Base-by-base conservation (phyloP, 2,113 vertebrate species). In the Rhynchopsitta pachyrhyncha region DNA sequence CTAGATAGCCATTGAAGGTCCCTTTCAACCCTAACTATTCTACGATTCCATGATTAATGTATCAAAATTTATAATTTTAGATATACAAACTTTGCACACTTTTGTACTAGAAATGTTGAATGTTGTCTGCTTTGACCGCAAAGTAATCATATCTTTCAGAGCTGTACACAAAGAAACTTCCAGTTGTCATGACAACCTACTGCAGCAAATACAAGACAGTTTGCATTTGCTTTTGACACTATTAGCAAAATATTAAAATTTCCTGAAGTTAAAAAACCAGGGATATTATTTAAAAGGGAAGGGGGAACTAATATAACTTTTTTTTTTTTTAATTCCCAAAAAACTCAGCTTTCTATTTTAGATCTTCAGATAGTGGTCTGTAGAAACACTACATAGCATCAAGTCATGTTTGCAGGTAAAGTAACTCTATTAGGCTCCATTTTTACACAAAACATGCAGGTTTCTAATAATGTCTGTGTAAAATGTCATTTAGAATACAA, bases 151-250 rank as follows among this genome's bases (percentile, higher is more conserved):
- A 77, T 77, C 49, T 95, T 90, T 52, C 84, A 55, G 60, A 94
- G 73, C 70, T 80, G 67, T 91, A 83, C 75, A 86, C 60, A 90
- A 95, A 95, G 93, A 96, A 96, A 97, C 93, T 97, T 97, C 82
- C 76, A 75, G 95, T 97, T 97, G 97, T 98, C 97, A 98, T 97
- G 97, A 97, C 97, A 98, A 98, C 97, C 86, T 86, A 20, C 74
- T 95, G 91, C 96, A 95, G 94, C 50, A 86, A 52, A 69, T 39
- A 44, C 31, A 60, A 73, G 76, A 75, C 28, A 86, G 70, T 73
- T 95, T 93, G 6, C 19, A 77, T 94, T 96, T 92, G 50, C 66
- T 90, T 73, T 76, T 91, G 74, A 84, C 41, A 85, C 64, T 85
- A 94, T 82, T 50, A 69, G 64, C 55, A 92, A 86, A 59, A 75